These are phyloP conservation scores for Pseudois nayaur DNA, from an alignment of 2,113 vertebrate genomes.

Conservation along the genomic window DNA sequence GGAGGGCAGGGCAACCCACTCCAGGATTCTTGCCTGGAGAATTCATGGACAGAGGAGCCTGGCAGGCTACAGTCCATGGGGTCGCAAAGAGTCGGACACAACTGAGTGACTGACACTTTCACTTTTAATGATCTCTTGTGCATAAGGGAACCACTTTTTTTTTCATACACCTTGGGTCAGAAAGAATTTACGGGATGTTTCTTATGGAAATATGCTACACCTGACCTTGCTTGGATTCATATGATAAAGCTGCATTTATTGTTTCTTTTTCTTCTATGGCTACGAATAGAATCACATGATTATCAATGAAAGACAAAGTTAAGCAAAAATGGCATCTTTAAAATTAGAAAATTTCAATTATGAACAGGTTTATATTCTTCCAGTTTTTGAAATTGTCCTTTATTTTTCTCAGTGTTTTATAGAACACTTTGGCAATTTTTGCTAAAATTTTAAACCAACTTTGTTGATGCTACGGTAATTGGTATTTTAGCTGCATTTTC, in stretches of 20 bases:
- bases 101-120: not conserved
- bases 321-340: not conserved
- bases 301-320: not conserved
- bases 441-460: not conserved
- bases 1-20: not conserved
- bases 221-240: not conserved
- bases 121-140: not conserved
- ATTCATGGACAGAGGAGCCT: not conserved
- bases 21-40: not conserved
- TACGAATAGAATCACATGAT: not conserved
- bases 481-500: not conserved
- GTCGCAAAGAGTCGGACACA: rapidly evolving
- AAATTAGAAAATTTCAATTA: not conserved
- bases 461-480: not conserved
- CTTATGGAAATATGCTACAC: not conserved
- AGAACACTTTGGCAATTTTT: not conserved
- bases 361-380: not conserved
- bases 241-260: not conserved
- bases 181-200: rapidly evolving
- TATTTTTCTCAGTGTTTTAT: not conserved
- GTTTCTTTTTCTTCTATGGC: not conserved
- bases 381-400: not conserved
- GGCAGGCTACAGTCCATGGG: not conserved
- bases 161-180: not conserved
- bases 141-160: rapidly evolving